A percentile compares a stretch with the other conserved stretches of the same genome.
These are phyloP conservation scores for Manis pentadactyla DNA, from an alignment of 2,797 vertebrate species.

Conservation along the genomic window DNA sequence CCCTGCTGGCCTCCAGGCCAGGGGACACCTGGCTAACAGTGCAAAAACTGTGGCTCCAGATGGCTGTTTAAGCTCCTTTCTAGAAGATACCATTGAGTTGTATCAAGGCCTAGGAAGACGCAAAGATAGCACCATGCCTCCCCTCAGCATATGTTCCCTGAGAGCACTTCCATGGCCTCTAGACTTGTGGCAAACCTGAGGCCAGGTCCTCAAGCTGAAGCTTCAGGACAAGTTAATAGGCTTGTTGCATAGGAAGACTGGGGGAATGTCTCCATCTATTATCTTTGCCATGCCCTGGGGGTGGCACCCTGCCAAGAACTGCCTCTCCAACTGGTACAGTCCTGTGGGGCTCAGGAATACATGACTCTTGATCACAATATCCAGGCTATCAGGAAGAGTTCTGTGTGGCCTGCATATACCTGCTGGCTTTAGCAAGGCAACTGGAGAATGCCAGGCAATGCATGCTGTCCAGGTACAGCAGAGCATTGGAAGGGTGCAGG, in stretches of 20 bases:
- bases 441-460: neutral
- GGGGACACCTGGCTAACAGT: too few species aligned
- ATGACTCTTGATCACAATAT: neutral
- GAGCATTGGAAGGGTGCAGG: neutral
- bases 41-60: too few species aligned
- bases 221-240: neutral
- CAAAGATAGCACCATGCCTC: too few species aligned
- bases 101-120: too few species aligned
- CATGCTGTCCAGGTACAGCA: too few species aligned
- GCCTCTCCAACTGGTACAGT: neutral
- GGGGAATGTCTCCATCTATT: neutral
- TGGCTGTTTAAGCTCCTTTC: too few species aligned
- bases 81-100: too few species aligned
- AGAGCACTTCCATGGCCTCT: neutral
- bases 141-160: neutral
- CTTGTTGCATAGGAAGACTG: neutral
- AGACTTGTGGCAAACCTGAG: neutral
- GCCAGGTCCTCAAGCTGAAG: neutral
- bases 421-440: neutral
- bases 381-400: neutral
- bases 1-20: too few species aligned
- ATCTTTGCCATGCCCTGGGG: neutral
- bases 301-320: neutral
- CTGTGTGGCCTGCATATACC: neutral
- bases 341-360: neutral